Evolutionary conservation across 64 coral and sea anemone species (phyloP).

Genomic region (Stylophora pistillata): DNA sequence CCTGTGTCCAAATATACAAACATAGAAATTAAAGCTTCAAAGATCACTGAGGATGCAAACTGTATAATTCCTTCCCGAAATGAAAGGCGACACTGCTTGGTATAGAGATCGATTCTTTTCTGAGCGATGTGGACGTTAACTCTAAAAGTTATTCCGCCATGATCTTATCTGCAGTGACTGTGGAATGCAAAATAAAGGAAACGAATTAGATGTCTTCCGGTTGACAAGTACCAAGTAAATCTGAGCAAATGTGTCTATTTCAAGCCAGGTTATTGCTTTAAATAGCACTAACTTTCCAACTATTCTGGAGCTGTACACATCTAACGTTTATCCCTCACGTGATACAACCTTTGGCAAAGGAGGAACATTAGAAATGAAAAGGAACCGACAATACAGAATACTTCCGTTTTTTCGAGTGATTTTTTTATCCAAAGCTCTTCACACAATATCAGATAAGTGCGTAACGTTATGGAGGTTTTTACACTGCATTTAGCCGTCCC

Average conservation of each 20-base stretch:
- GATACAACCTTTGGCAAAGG: neutral
- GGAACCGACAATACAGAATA: neutral
- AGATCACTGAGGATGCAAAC: neutral
- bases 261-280: neutral
- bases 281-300: neutral
- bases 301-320: neutral
- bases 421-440: constrained; percentile 5
- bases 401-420: constrained; percentile 41
- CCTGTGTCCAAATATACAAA: neutral
- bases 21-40: neutral
- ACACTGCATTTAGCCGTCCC: neutral
- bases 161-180: constrained; percentile 20
- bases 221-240: constrained; percentile 37
- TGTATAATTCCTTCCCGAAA: neutral
- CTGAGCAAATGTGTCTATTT: neutral
- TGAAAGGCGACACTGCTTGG: neutral
- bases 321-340: neutral
- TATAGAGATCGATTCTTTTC: neutral
- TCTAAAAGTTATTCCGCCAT: too few relatives aligned
- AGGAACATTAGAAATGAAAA: neutral
- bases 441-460: neutral
- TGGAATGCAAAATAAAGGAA: constrained; percentile 28
- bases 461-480: neutral
- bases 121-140: neutral
- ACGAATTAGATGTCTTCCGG: constrained; percentile 20